phyloP scores from a whole-genome alignment of 1,140 invertebrate species.

The Diachasmimorpha longicaudata region DNA sequence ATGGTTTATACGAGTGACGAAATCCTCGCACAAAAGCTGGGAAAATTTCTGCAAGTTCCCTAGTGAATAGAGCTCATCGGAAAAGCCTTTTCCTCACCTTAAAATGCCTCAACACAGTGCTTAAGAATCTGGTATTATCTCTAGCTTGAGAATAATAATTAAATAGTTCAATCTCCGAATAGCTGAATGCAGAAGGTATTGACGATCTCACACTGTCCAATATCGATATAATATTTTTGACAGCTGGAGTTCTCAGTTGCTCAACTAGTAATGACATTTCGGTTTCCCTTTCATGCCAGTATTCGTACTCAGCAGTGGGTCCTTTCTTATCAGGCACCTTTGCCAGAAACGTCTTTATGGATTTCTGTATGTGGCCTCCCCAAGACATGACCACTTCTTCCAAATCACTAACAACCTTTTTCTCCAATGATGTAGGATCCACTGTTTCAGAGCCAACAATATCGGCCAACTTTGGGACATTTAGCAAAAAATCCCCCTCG shows the following conservation, averaged over 20 bases:
- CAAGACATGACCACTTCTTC: constrained; percentile 71
- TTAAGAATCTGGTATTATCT: constrained; percentile 85
- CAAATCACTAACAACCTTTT: constrained; percentile 64
- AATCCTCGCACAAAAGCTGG: no score
- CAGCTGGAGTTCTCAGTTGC: constrained; percentile 76
- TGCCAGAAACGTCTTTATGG: constrained; percentile 42
- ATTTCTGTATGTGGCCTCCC: constrained; percentile 72
- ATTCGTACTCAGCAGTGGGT: constrained; percentile 81
- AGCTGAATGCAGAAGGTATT: constrained; percentile 62
- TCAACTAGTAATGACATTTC: constrained; percentile 79
- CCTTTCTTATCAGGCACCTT: constrained; percentile 70
- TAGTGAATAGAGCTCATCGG: no score
- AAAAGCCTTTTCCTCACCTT: constrained; percentile 63
- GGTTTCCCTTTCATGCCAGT: constrained; percentile 80
- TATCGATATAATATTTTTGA: constrained; percentile 69
- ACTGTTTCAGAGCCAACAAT: constrained; percentile 59
- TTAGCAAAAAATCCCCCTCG: constrained; percentile 70
- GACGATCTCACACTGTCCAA: constrained; percentile 63
- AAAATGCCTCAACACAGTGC: constrained; percentile 80
- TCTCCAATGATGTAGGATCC: constrained; percentile 53
- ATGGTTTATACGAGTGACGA: no score
- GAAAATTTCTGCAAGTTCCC: no score
- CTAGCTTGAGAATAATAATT: constrained; percentile 78
- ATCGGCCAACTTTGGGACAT: constrained; percentile 65
- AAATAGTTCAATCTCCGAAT: constrained; percentile 67